Conservation (phyloP, 1,140 invertebrate genomes). For the Agrypnia vestita region DNA sequence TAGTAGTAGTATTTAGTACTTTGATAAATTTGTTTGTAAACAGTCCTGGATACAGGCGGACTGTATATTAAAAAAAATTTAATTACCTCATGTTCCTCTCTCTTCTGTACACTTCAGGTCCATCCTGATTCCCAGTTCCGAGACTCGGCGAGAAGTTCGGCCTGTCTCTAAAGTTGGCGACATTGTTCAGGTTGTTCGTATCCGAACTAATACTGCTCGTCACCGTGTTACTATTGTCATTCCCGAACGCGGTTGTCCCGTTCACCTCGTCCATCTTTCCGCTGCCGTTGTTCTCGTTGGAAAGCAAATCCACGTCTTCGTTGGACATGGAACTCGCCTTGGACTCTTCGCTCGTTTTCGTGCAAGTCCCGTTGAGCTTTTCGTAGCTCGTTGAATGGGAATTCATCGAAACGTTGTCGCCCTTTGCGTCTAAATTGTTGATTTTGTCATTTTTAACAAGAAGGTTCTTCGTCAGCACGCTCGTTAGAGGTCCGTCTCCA, state of each 20-base stretch:
- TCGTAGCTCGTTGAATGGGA: conserved; percentile 57
- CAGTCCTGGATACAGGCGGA: too few species aligned
- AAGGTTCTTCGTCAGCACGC: conserved; percentile 32
- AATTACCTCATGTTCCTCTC: conserved; percentile 49
- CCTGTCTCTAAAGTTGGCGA: conserved; percentile 48
- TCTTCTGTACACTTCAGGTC: conserved; percentile 46
- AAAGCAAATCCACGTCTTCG: conserved; percentile 51
- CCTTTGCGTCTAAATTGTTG: conserved; percentile 36
- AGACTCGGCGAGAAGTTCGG: conserved; percentile 49
- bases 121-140: conserved; percentile 21
- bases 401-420: conserved; percentile 47
- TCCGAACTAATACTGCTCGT: conserved; percentile 59
- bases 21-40: too few species aligned
- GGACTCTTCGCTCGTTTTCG: conserved; percentile 55
- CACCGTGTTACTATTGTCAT: conserved; percentile 53
- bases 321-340: conserved; percentile 57
- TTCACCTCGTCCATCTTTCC: conserved; percentile 37
- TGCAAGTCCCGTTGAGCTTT: conserved; percentile 54
- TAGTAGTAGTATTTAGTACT: too few species aligned
- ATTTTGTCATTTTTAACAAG: conserved; percentile 43
- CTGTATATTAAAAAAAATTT: too few species aligned
- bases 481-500: conserved; percentile 6
- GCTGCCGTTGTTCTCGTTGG: conserved; percentile 43
- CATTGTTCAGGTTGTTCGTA: conserved; percentile 51
- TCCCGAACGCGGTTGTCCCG: conserved; percentile 10